Base-by-base conservation (phyloP, 35 echinoderm and acorn worm genomes). In the Lytechinus pictus region DNA sequence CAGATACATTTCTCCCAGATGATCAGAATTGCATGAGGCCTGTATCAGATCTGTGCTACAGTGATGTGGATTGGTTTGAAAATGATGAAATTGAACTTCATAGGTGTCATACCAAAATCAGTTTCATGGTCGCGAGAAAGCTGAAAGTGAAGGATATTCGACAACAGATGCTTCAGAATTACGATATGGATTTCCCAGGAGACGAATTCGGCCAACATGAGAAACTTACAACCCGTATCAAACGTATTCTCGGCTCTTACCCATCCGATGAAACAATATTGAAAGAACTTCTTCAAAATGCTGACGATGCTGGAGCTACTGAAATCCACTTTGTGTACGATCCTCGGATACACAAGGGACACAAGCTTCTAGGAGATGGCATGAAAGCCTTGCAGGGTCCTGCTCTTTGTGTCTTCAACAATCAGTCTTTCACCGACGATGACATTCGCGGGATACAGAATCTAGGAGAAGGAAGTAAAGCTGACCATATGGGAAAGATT, bases 301-400 rank as follows among this genome's bases (percentile, higher is more conserved):
- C 98, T 1, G 98, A 99, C 93, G 98, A 99, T 94, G 97, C 98
- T n/a, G 86, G 90, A 27, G 98, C 98, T 52, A 95, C 97, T 13
- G 95, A 96, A 92, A 96, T 99, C n/a, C 97, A 99, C 57, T 96
- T 99, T 89, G 94, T 99, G 27, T 91, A 96, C 72, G 98, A 99
- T 87, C 57, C 61, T 28, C 94, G 97, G 0, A 54, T 53, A 19
- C 96, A 99, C 91, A 13, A 61, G 8, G 53, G 27, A 0, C 56
- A 97, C 16, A 89, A 89, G 58, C 60, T 98, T 1, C 93, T 99
- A 53, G 57, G 94, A 54, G 58, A 97, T 51, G 21, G n/a, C 10
- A 96, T 96, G 98, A 94, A 56, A 60, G 24, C 94, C 24, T 55
- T 96, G 27, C 98, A 97, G 29, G 96, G 95, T 86, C 98, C 98